Evolutionary conservation across 2,113 vertebrate genomes (phyloP), one percentile per base, ranked within the genome.

Genomic region (Podilymbus podiceps): DNA sequence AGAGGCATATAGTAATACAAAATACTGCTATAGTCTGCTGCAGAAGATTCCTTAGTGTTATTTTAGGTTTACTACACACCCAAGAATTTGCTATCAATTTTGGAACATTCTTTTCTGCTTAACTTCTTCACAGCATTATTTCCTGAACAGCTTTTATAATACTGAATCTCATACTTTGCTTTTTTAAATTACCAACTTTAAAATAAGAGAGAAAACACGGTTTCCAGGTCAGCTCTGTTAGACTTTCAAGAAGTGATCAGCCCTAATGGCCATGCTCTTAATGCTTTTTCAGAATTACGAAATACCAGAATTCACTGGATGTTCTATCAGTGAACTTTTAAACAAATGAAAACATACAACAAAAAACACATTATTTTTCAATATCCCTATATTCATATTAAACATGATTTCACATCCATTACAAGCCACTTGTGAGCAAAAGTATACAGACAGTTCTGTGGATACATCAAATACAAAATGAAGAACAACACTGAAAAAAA

Each of bases 381-480:
- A 67, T 19, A 55, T 42, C 73, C 74, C n/a, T 18, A 33, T 63
- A 86, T 85, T 87, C 73, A 85, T 40, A 76, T 58, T 89, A 93
- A 96, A 93, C 56, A 69, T 11, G 71, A 85, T 15, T 1, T 8
- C 3, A 94, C 52, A 93, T 63, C 90, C 44, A 95, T 92, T 96
- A 95, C 71, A 94, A 93, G 85, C 44, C 63, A 63, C 90, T 91
- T 69, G n/a, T 11, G 82, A 35, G 50, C 76, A 52, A 88, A 97
- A 90, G 71, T 13, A 94, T 31, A 94, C 56, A 94, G 71, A 79
- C 35, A 81, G 47, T 69, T 90, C 64, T 44, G 79, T 52, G 67
- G 84, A 83, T 89, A 88, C 40, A 82, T 83, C 76, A 88, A 96
- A 93, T 2, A 85, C 50, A 85, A 40, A 88, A 30, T 38, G 60